A percentile compares a stretch with the other conserved stretches of the same genome.
phyloP scores from a whole-genome alignment of 2,113 vertebrate species.

The Mohoua ochrocephala region DNA sequence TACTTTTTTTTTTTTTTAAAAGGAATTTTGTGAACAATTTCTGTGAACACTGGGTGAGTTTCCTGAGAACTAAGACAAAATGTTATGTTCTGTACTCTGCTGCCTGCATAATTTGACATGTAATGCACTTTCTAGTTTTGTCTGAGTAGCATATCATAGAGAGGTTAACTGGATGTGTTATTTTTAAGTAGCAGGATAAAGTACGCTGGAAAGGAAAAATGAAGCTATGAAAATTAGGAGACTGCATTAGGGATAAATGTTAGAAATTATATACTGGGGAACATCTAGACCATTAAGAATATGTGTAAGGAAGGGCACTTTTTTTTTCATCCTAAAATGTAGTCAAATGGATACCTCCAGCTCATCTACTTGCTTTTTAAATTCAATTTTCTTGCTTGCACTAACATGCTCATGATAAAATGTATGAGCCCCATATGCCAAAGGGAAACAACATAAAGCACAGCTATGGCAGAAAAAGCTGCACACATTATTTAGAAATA shows the following conservation, averaged over 20 bases:
- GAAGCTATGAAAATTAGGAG: constrained; percentile 30
- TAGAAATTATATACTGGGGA: constrained; percentile 20
- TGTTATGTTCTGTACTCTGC: constrained; percentile 25
- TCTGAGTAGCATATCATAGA: not conserved
- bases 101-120: constrained; percentile 51
- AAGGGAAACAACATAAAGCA: not conserved
- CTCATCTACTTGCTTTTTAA: not conserved
- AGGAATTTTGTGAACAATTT: not conserved
- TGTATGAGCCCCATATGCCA: not conserved
- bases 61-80: constrained; percentile 51
- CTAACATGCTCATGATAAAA: not conserved
- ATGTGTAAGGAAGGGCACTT: not conserved
- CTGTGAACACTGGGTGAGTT: constrained; percentile 29
- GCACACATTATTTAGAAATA: not conserved
- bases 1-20: not conserved
- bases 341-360: not conserved
- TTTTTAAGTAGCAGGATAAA: constrained; percentile 55
- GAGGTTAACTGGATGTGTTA: constrained; percentile 60
- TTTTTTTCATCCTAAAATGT: not conserved
- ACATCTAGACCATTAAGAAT: not conserved
- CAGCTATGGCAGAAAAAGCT: not conserved
- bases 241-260: constrained; percentile 51
- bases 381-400: not conserved
- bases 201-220: constrained; percentile 1
- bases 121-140: constrained; percentile 27